Conservation (phyloP, 2,797 vertebrate genomes). For the Danio jaintianensis region DNA sequence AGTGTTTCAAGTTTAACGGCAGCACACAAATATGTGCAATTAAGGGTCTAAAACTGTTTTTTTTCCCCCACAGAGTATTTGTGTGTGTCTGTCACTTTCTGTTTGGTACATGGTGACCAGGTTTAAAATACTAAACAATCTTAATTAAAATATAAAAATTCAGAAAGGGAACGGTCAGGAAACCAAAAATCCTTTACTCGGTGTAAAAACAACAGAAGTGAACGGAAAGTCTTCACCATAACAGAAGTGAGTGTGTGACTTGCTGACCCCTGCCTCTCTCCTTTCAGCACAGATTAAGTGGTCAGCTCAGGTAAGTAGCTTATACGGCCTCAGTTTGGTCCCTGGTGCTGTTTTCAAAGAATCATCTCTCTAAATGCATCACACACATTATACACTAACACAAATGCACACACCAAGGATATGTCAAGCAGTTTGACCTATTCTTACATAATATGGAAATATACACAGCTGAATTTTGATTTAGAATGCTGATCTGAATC, state of each 20-base stretch:
- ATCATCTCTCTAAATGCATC: slow-evolving; percentile 62
- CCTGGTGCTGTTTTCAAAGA: slow-evolving; percentile 72
- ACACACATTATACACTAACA: not conserved
- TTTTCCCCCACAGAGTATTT: not conserved
- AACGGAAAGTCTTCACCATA: not conserved
- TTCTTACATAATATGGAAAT: not conserved
- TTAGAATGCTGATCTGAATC: not conserved
- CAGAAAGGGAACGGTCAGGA: not conserved
- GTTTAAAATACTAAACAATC: not conserved
- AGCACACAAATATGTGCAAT: slow-evolving; percentile 1
- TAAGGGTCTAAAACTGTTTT: not conserved
- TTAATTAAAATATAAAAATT: not conserved
- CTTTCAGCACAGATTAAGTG: slow-evolving; percentile 67
- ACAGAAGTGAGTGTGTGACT: slow-evolving; percentile 18
- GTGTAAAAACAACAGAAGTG: not conserved
- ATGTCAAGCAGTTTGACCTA: not conserved
- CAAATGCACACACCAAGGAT: not conserved
- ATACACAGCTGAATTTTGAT: not conserved
- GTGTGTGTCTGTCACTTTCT: slow-evolving; percentile 14
- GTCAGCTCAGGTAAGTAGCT: slow-evolving; percentile 80
- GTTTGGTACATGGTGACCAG: not conserved
- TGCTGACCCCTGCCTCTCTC: slow-evolving; percentile 10
- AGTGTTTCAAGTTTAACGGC: not conserved
- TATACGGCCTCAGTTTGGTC: slow-evolving; percentile 76
- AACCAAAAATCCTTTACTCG: not conserved